Percentiles rank a stretch among this genome's conserved stretches.
These are phyloP conservation scores for Gryllus longicercus DNA, from an alignment of 2,888 invertebrate genomes.

Conservation along the genomic window DNA sequence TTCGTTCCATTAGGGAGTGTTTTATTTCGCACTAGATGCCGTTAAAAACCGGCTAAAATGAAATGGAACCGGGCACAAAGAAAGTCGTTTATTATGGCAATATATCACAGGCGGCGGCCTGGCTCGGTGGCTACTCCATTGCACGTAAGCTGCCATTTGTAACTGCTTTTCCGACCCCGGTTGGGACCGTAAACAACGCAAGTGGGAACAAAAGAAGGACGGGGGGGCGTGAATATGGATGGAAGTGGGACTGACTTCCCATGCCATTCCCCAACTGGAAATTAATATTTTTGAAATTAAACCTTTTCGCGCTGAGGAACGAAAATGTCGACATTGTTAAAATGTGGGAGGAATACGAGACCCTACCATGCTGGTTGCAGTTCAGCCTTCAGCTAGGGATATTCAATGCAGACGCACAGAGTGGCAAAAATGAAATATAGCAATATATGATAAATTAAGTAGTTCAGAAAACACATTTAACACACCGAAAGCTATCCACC, in stretches of 20 bases:
- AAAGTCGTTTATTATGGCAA: background rate
- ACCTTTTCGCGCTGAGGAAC: too few species aligned
- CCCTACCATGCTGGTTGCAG: too few species aligned
- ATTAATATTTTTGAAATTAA: too few species aligned
- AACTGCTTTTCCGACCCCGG: background rate
- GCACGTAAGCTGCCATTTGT: constrained; percentile 17
- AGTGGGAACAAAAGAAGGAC: background rate
- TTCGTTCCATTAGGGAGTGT: constrained; percentile 4
- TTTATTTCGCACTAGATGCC: background rate
- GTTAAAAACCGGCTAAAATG: constrained; percentile 8
- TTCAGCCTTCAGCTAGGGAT: too few species aligned
- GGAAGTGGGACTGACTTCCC: background rate
- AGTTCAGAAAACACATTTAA: too few species aligned
- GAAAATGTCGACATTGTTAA: too few species aligned
- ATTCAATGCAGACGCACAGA: too few species aligned
- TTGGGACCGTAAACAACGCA: background rate
- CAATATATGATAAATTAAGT: too few species aligned
- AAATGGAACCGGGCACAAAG: background rate
- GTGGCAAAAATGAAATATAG: too few species aligned
- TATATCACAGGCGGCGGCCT: background rate
- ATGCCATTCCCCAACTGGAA: too few species aligned
- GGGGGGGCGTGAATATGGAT: background rate
- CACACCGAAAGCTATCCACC: too few species aligned
- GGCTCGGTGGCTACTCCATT: background rate
- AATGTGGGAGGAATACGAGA: too few species aligned